Evolutionary conservation across 2,888 invertebrate species (phyloP), one percentile per base, ranked within the genome.

Genomic region (Ormyrus labotus): DNA sequence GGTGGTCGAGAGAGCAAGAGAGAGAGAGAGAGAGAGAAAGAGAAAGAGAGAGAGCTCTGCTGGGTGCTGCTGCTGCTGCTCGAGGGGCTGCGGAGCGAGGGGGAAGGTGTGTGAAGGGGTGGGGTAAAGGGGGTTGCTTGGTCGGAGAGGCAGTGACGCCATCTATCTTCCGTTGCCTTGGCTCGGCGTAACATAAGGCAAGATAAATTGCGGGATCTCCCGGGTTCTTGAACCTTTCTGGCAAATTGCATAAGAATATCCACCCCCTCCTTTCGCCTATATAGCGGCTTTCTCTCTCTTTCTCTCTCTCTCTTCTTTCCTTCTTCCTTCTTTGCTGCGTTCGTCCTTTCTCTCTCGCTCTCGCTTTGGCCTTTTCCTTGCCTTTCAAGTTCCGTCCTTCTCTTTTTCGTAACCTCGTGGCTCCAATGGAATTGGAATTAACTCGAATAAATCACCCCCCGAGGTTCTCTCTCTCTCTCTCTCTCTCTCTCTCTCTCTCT

Each of bases 121-220:
- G 90, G 90, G 90, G 90, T 83, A 83, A 69, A 85, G 87, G 88
- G 90, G 90, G 89, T 90, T 84, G 83, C 83, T 79, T 82, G 88
- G 89, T 89, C 89, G 89, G 63, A 87, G 87, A 90, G 87, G 88
- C 90, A 90, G 90, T 90, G 90, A 90, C 90, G 90, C 90, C 90
- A 91, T 91, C 90, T 91, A 91, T 91, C 90, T 91, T 91, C 87
- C 90, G 90, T 89, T 90, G 90, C 90, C 90, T 91, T 90, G 90
- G 82, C 82, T 90, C 89, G 89, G 90, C 89, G 90, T 91, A 91
- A 91, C 90, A 91, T 91, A 91, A 91, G 90, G 90, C 90, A 91
- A 91, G 90, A 91, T 91, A 91, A 91, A 91, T 91, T 90, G 90
- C 90, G 90, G 90, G 90, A 90, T 91, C 91, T 91, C 90, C 89